Conservation (phyloP, 1,140 invertebrate genomes). For the Charaxes varanes region DNA sequence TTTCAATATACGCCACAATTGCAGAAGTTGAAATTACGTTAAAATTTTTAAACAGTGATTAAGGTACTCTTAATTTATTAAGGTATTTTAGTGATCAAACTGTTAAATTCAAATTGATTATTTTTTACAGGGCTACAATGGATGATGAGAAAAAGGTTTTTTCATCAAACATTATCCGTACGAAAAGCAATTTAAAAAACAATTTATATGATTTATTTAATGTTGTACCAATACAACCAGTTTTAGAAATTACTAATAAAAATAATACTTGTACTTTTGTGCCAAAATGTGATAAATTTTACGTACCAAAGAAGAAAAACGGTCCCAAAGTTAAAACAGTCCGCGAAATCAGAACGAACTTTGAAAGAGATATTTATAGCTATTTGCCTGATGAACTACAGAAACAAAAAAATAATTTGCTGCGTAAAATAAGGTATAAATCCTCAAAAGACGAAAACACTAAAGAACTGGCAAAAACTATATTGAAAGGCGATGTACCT, state of each 20-base stretch:
- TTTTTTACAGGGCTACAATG: too few relatives aligned
- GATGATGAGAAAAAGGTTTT: slow-evolving; percentile 43
- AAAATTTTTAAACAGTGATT: too few relatives aligned
- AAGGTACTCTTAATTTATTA: too few relatives aligned
- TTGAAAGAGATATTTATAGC: slow-evolving; percentile 45
- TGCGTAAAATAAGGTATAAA: slow-evolving; percentile 51
- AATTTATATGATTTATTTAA: slow-evolving; percentile 45
- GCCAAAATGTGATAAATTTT: slow-evolving; percentile 46
- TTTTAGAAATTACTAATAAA: slow-evolving; percentile 14
- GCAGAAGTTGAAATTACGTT: too few relatives aligned
- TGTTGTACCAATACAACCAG: slow-evolving; percentile 34
- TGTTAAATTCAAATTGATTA: too few relatives aligned
- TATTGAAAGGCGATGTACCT: slow-evolving; percentile 37
- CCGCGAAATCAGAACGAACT: slow-evolving; percentile 40
- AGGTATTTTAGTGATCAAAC: too few relatives aligned
- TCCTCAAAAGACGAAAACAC: slow-evolving; percentile 41
- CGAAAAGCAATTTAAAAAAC: slow-evolving; percentile 28
- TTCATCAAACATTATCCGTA: slow-evolving; percentile 38
- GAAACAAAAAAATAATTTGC: slow-evolving; percentile 44
- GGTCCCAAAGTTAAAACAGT: slow-evolving; percentile 56
- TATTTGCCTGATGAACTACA: slow-evolving; percentile 43
- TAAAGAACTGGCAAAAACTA: slow-evolving; percentile 39
- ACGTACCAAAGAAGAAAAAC: slow-evolving; percentile 49
- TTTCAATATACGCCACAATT: too few relatives aligned
- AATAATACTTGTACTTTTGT: slow-evolving; percentile 33